Conservation (phyloP, 64 coral and sea anemone genomes). For the Astreopora myriophthalma region DNA sequence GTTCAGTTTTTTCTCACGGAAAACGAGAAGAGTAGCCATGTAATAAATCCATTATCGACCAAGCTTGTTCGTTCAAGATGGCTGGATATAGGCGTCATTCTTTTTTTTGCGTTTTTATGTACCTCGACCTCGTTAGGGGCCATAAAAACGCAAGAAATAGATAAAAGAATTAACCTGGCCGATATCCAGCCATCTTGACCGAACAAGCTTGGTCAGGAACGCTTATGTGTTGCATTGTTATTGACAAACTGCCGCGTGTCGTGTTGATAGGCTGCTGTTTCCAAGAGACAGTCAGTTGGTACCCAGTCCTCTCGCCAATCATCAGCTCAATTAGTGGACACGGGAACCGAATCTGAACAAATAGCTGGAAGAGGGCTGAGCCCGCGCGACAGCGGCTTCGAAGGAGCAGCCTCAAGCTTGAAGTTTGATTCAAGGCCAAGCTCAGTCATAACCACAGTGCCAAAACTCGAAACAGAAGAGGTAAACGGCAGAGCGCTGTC, state of each 20-base stretch:
- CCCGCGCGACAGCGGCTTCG: slow-evolving; percentile 88
- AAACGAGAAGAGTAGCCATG: too few species aligned
- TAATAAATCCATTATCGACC: too few species aligned
- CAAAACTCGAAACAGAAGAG: slow-evolving; percentile 42
- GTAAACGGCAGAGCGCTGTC: not conserved
- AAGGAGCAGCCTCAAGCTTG: slow-evolving; percentile 73
- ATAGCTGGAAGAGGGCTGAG: not conserved
- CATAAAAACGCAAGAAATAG: too few species aligned
- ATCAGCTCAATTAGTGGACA: slow-evolving; percentile 59
- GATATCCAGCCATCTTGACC: too few species aligned
- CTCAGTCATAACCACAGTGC: slow-evolving; percentile 45
- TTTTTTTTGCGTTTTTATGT: too few species aligned
- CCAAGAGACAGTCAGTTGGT: slow-evolving; percentile 58
- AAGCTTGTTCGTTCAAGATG: too few species aligned
- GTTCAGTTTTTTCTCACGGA: too few species aligned
- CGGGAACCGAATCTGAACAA: slow-evolving; percentile 39
- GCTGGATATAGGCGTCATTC: too few species aligned
- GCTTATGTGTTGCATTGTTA: too few species aligned
- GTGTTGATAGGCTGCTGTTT: slow-evolving; percentile 7
- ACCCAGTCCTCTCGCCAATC: slow-evolving; percentile 64
- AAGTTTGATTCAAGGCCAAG: slow-evolving; percentile 76
- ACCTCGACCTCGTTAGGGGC: too few species aligned
- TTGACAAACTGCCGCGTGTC: not conserved
- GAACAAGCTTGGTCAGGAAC: too few species aligned
- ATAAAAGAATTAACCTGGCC: too few species aligned